Base-by-base conservation (phyloP, 2,797 vertebrate genomes). In the Tadarida brasiliensis region DNA sequence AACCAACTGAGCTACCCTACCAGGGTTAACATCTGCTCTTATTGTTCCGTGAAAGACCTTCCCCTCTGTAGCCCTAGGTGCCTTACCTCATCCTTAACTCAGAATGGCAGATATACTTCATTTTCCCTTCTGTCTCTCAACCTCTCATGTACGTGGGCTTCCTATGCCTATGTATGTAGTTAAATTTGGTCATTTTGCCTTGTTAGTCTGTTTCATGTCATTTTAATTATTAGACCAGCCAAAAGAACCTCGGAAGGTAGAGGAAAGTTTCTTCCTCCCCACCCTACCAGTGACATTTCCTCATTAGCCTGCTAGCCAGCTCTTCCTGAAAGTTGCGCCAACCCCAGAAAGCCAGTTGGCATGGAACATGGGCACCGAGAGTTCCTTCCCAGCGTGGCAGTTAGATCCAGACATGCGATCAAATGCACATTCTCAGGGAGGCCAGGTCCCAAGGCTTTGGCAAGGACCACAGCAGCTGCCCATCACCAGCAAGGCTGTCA, bases 361-460 rank as follows among this genome's bases (percentile, higher is more conserved):
- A 0, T 2, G 0, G 61, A 54, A 57, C 30, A 0, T 1, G 6
- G 67, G 84, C 90, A 88, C 39, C n/a, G 20, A 95, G 73, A 16
- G 61, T 89, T 77, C 93, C 80, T 93, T 89, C 74, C 71, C 71
- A 16, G 49, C 15, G 70, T 33, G 16, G 70, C 91, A 65, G 44
- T 87, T 81, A 93, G 67, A 33, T 78, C 78, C 90, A 93, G 90
- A 71, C 22, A 12, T 30, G 12, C 67, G 26, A 59, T 26, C 87
- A 86, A 68, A 95, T 77, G 94, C 63, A 39, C 51, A 73, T 85
- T 87, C 81, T 89, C 94, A 51, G 90, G 80, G 71, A 67, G 95
- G 61, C 93, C 17, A 57, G 68, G 57, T 86, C 49, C 93, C 20
- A 28, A 65, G 54, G 47, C 84, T 24, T 78, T 97, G 97, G 96